phyloP scores from a whole-genome alignment of 2,888 invertebrate genomes.

The Falcaria lacertinaria region DNA sequence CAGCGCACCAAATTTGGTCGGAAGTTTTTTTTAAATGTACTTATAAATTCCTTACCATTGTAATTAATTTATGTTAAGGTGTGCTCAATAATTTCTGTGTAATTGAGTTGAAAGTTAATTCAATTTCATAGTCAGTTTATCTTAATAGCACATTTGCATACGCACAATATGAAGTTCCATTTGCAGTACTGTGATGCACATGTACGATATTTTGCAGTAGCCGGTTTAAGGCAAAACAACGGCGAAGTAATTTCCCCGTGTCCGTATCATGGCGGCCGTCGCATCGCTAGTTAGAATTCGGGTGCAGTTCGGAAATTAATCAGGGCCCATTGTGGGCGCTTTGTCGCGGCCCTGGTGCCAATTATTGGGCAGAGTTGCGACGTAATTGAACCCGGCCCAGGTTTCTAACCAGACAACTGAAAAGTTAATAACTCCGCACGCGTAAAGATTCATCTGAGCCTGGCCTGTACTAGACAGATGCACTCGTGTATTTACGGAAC shows the following conservation, averaged over 20 bases:
- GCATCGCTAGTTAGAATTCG: slow-evolving; percentile 76
- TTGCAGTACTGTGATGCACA: not conserved
- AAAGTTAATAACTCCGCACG: slow-evolving; percentile 30
- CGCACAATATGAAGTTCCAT: not conserved
- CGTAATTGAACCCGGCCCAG: slow-evolving; percentile 69
- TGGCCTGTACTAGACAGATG: too few species aligned
- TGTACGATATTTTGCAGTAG: slow-evolving; percentile 25
- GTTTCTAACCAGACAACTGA: slow-evolving; percentile 28
- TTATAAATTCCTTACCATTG: too few species aligned
- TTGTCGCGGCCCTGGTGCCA: slow-evolving; percentile 72
- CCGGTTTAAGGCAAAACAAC: slow-evolving; percentile 40
- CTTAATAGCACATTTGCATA: not conserved
- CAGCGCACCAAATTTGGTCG: too few species aligned
- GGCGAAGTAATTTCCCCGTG: slow-evolving; percentile 56
- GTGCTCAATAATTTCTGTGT: too few species aligned
- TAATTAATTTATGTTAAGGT: too few species aligned
- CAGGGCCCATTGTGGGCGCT: slow-evolving; percentile 75
- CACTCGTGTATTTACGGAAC: too few species aligned
- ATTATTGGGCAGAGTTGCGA: slow-evolving; percentile 63
- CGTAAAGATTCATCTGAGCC: too few species aligned
- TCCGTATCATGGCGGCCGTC: slow-evolving; percentile 48
- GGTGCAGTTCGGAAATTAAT: slow-evolving; percentile 78
- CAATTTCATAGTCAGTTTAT: too few species aligned
- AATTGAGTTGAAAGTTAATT: too few species aligned
- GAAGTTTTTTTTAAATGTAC: too few species aligned